Percentiles rank a stretch among this genome's conserved stretches.
Evolutionary conservation across 37 sponge, comb jelly and placozoan species (phyloP).

Genomic region (Cliona cf. orientalis): DNA sequence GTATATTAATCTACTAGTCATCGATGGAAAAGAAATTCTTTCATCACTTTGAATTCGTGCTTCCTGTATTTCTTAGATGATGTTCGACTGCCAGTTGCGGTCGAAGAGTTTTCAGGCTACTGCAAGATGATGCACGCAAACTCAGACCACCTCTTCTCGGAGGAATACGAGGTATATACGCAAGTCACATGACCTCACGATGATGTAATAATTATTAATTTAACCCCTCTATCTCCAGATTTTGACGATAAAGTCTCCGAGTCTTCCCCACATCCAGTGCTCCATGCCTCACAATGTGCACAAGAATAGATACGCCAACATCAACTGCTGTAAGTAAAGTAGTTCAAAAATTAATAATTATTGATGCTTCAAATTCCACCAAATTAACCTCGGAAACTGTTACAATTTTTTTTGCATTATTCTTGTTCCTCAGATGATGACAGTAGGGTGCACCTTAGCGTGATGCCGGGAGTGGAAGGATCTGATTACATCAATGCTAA

Average conservation of each 20-base stretch:
- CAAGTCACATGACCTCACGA: neutral
- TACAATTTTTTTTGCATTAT: neutral
- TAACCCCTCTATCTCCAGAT: conserved; percentile 22
- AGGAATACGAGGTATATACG: conserved; percentile 76
- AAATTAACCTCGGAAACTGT: neutral
- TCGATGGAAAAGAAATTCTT: neutral
- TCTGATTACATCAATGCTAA: conserved; percentile 90
- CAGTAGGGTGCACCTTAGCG: conserved; percentile 45
- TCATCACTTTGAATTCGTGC: neutral
- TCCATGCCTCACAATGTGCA: conserved; percentile 48
- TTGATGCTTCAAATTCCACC: neutral
- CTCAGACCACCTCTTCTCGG: conserved; percentile 78
- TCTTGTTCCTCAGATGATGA: conserved; percentile 57
- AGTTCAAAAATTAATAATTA: neutral
- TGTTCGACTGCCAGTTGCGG: conserved; percentile 22
- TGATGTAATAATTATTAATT: neutral
- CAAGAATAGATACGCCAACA: conserved; percentile 90
- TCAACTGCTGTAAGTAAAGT: conserved; percentile 73
- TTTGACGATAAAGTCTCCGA: conserved; percentile 76
- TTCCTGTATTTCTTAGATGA: conserved; percentile 34
- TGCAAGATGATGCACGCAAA: conserved; percentile 57
- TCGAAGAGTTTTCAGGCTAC: conserved; percentile 43
- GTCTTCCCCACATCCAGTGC: conserved; percentile 52
- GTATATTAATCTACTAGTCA: neutral
- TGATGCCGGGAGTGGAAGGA: conserved; percentile 50